Evolutionary conservation across 2,113 vertebrate species (phyloP).

Genomic region (Nipponia nippon): DNA sequence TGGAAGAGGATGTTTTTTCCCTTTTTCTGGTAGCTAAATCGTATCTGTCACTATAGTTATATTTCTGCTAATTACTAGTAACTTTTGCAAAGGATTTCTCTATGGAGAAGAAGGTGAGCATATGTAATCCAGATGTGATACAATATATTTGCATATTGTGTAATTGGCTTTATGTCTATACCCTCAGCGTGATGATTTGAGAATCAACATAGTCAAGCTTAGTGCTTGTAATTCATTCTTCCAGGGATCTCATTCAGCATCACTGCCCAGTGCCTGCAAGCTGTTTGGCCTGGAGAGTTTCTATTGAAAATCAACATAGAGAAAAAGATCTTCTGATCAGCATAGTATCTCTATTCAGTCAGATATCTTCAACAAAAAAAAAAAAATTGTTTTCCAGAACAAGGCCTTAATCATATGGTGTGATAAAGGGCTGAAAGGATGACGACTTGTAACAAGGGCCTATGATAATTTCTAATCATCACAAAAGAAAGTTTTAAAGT

Average conservation of each 20-base stretch:
- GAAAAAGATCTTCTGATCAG: not conserved
- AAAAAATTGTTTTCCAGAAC: not conserved
- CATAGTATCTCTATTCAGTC: not conserved
- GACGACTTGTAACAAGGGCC: not conserved
- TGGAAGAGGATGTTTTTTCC: not conserved
- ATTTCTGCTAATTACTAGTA: not conserved
- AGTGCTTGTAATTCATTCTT: not conserved
- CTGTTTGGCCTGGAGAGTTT: not conserved
- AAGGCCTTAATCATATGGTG: not conserved
- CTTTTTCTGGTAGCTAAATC: not conserved
- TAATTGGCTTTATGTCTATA: not conserved
- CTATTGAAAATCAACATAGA: constrained; percentile 15
- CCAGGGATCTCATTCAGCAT: not conserved
- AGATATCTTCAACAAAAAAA: not conserved
- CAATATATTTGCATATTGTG: not conserved
- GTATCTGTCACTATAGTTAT: not conserved
- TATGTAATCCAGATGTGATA: not conserved
- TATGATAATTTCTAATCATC: not conserved
- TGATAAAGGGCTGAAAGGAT: not conserved
- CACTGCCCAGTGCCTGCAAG: not conserved
- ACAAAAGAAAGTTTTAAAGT: not conserved
- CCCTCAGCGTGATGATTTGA: not conserved
- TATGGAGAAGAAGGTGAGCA: not conserved
- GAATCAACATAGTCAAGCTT: not conserved
- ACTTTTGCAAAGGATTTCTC: not conserved